Evolutionary conservation across 2,888 invertebrate species (phyloP).

Genomic region (Labia minor): DNA sequence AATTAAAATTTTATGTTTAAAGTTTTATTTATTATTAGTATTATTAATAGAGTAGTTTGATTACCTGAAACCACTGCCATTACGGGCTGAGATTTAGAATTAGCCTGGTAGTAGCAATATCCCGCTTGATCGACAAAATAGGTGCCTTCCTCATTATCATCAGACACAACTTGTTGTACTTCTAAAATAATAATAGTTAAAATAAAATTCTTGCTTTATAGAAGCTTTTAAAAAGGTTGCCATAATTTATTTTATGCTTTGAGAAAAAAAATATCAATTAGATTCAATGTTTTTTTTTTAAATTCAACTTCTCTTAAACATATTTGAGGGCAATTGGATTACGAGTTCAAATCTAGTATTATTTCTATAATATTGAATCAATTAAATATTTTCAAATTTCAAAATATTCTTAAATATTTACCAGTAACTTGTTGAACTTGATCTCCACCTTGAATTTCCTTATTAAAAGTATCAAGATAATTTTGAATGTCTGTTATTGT

Average conservation of each 20-base stretch:
- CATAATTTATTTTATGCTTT: background rate
- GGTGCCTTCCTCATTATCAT: constrained; percentile 49
- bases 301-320: too few species aligned
- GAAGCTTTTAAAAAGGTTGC: background rate
- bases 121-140: constrained; percentile 74
- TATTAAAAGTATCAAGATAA: constrained; percentile 70
- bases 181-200: constrained; percentile 17
- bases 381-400: constrained; percentile 19
- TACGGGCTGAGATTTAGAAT: constrained; percentile 50
- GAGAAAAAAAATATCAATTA: too few species aligned
- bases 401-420: constrained; percentile 29
- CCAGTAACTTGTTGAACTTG: constrained; percentile 35
- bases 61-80: constrained; percentile 48
- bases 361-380: too few species aligned
- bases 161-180: constrained; percentile 29
- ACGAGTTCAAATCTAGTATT: too few species aligned
- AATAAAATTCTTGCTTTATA: too few species aligned
- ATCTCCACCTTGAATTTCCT: constrained; percentile 57
- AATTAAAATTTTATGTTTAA: background rate
- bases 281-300: too few species aligned
- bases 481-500: constrained; percentile 63
- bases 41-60: background rate
- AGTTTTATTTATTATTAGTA: too few species aligned
- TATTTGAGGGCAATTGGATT: too few species aligned
- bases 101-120: constrained; percentile 70